Percentiles rank a stretch among this genome's conserved stretches.
Evolutionary conservation across 2,888 invertebrate species (phyloP).

Genomic region (Acrobasis repandana): DNA sequence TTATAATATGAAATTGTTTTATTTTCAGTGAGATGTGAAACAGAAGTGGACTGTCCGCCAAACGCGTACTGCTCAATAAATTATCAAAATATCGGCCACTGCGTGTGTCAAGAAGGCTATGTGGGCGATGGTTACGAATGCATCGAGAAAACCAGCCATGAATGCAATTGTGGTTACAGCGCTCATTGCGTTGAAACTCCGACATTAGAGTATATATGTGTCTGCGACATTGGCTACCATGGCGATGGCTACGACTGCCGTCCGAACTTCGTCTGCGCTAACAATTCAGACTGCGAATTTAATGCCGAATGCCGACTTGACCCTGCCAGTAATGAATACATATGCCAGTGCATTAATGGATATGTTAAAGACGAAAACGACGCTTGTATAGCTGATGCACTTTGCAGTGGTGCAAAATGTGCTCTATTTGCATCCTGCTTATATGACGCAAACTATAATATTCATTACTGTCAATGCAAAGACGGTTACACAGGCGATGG

Average conservation of each 20-base stretch:
- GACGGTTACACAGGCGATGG: constrained; percentile 92
- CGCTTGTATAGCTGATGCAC: constrained; percentile 81
- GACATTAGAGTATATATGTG: constrained; percentile 86
- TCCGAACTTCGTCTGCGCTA: constrained; percentile 85
- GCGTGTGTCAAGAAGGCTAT: constrained; percentile 92
- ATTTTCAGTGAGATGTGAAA: constrained; percentile 85
- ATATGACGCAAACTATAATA: constrained; percentile 85
- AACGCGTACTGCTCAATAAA: constrained; percentile 89
- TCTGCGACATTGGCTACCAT: constrained; percentile 90
- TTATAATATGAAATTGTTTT: constrained; percentile 25
- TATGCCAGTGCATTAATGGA: constrained; percentile 91
- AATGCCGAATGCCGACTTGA: constrained; percentile 89
- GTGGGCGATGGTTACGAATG: constrained; percentile 93
- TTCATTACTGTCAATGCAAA: constrained; percentile 92
- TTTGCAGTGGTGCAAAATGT: constrained; percentile 85
- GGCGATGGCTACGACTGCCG: constrained; percentile 92
- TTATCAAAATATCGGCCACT: constrained; percentile 74
- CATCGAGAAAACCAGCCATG: constrained; percentile 67
- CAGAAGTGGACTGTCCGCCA: constrained; percentile 87
- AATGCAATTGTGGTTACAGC: constrained; percentile 86
- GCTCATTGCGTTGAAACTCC: constrained; percentile 89
- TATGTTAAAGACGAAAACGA: constrained; percentile 86
- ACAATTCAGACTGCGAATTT: constrained; percentile 85
- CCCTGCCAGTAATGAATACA: constrained; percentile 80
- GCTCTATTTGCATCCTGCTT: constrained; percentile 88